A percentile compares a stretch with the other conserved stretches of the same genome.
These are phyloP conservation scores for Callaeas wilsoni DNA, from an alignment of 2,113 vertebrate genomes.

Conservation along the genomic window DNA sequence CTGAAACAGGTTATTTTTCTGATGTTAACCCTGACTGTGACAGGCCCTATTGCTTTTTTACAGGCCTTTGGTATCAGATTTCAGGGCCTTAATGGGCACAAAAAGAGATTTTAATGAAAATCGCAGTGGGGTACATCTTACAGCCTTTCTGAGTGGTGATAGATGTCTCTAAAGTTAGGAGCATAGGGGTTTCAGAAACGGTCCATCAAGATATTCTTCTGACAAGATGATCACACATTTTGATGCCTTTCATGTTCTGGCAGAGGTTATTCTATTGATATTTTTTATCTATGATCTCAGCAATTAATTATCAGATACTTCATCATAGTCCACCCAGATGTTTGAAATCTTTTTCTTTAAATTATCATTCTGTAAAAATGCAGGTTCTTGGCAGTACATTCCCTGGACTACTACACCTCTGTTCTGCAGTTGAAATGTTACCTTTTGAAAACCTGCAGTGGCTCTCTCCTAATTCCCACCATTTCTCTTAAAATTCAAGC, in stretches of 20 bases:
- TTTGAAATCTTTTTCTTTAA: slow-evolving; percentile 17
- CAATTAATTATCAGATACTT: neutral
- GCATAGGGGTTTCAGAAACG: neutral
- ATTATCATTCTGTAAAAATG: neutral
- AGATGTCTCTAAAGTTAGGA: neutral
- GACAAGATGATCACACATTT: slow-evolving; percentile 15
- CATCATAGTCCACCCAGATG: neutral
- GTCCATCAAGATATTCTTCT: neutral
- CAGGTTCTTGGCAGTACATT: neutral
- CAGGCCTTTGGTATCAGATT: neutral
- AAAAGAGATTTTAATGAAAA: neutral
- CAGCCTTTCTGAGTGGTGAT: neutral
- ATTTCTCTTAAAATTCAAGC: slow-evolving; percentile 25
- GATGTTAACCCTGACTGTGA: neutral
- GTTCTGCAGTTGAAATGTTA: slow-evolving; percentile 5
- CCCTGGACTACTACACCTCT: neutral
- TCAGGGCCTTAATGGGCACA: neutral
- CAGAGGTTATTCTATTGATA: neutral
- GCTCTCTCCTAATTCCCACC: neutral
- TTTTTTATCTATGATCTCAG: neutral
- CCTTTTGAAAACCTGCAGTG: slow-evolving; percentile 20
- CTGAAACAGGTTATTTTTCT: neutral
- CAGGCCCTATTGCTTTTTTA: neutral
- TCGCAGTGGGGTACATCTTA: neutral
- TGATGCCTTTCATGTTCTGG: neutral